Conservation (phyloP, 2,888 invertebrate genomes). For the Allolobophora icterica region DNA sequence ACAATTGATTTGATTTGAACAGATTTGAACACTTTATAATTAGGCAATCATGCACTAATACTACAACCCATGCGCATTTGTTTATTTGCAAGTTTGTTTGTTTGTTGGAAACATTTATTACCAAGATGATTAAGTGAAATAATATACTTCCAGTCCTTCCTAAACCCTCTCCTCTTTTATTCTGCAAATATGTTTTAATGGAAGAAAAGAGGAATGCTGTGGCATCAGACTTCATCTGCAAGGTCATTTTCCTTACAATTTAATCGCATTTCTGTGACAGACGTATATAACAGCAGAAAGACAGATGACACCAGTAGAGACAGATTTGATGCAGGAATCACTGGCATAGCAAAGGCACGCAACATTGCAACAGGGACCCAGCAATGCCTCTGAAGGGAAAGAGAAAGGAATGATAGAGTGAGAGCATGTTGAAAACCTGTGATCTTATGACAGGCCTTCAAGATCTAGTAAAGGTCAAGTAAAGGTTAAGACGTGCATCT, state of each 20-base stretch:
- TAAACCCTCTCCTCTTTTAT: neutral
- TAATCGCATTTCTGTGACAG: neutral
- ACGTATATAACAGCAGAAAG: neutral
- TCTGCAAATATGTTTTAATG: too few relatives aligned
- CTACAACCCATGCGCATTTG: neutral
- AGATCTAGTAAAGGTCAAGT: neutral
- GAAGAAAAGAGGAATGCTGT: neutral
- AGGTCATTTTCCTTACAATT: neutral
- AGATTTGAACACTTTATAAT: neutral
- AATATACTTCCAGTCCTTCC: too few relatives aligned
- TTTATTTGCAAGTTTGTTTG: neutral
- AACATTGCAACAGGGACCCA: neutral
- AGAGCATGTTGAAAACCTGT: neutral
- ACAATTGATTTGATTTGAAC: neutral
- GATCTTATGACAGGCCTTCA: neutral
- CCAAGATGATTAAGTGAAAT: too few relatives aligned
- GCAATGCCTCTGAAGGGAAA: neutral
- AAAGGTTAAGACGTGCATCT: too few relatives aligned
- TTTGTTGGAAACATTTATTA: constrained; percentile 11
- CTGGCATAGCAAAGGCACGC: neutral
- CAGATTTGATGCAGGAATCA: neutral
- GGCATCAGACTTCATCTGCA: neutral
- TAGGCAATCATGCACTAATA: neutral
- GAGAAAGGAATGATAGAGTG: neutral
- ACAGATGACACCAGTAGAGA: neutral